phyloP scores from a whole-genome alignment of 2,797 vertebrate genomes.

The Sebastes nivosus region DNA sequence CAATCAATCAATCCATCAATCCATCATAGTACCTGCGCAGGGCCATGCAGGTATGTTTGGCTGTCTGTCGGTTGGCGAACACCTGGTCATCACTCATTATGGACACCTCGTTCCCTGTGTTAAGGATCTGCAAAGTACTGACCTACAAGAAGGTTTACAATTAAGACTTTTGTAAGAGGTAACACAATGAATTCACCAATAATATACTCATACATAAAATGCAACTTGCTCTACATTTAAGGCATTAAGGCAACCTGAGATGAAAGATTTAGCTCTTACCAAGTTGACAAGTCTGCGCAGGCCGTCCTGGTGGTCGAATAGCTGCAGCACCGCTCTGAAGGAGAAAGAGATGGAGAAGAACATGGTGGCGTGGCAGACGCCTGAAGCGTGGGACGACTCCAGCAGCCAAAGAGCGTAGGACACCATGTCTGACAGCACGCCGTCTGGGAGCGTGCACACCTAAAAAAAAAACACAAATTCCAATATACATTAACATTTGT shows the following conservation, averaged over 20 bases:
- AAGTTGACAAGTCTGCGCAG: slow-evolving; percentile 93
- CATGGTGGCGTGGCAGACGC: slow-evolving; percentile 97
- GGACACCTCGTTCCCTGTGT: slow-evolving; percentile 88
- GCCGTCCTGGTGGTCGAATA: slow-evolving; percentile 94
- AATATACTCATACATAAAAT: neutral
- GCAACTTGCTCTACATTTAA: neutral
- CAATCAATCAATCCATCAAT: too few species aligned
- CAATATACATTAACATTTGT: too few species aligned
- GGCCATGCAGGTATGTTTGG: slow-evolving; percentile 97
- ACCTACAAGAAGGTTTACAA: slow-evolving; percentile 77
- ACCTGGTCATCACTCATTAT: slow-evolving; percentile 93
- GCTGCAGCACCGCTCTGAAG: slow-evolving; percentile 92
- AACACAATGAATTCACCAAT: neutral
- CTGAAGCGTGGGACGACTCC: slow-evolving; percentile 96
- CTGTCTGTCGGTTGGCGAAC: slow-evolving; percentile 94
- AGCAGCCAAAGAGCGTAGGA: slow-evolving; percentile 94
- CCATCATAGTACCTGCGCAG: slow-evolving; percentile 81
- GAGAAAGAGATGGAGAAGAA: slow-evolving; percentile 98
- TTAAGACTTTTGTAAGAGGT: neutral
- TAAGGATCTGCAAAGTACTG: slow-evolving; percentile 94
- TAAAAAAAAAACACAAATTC: neutral
- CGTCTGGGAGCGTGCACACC: slow-evolving; percentile 92
- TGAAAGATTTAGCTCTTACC: slow-evolving; percentile 58
- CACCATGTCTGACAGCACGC: slow-evolving; percentile 90
- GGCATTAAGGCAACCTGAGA: neutral